Base-by-base conservation (phyloP, 2,888 invertebrate species). In the Kuschelorhynchus macadamiae region DNA sequence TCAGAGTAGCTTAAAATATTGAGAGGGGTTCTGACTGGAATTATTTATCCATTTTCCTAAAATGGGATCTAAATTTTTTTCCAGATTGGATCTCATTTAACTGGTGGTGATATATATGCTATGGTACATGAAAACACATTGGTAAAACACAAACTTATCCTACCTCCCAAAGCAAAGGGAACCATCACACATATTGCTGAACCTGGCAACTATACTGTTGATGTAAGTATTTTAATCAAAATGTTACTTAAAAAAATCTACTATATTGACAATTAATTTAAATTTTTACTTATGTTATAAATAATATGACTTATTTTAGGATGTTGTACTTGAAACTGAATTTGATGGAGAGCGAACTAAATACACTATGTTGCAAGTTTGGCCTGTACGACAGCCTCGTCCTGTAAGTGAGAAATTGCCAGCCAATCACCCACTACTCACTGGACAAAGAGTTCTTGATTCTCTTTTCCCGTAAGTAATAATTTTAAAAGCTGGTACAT, bases 341-440 rank as follows among this genome's bases (percentile, higher is more conserved):
- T 99, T 99, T 86, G 97, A 98, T 85, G 98, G 98, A 14, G 95
- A 97, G 84, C 91, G 90, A 81, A 90, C 92, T 67, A 91, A 95
- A 83, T 97, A 91, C 87, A 92, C 90, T 71, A 99, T 99, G 98
- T 87, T 99, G 86, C 99, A 99, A 88, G 95, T 99, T 72, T 99
- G 99, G 99, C 99, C 99, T 5, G 99, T 99, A 77, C 93, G 99
- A 83, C 96, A 97, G 85, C 96, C 98, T 68, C 89, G 99, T 74
- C 99, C 99, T 36, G 92, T 92, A 68, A 94, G 97, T 14, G 99
- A 99, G 87, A 99, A 99, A 87, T 87, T 98, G 76, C 98, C 98
- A 65, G 98, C 98, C 80, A 99, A 99, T 88, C 93, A 97, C 84
- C 99, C 99, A 49, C 89, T 99, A 80, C 89, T 99, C 72, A 98